Percentiles rank a stretch among this genome's conserved stretches.
Evolutionary conservation across 1,140 invertebrate species (phyloP).

Genomic region (Bactericera cockerelli): DNA sequence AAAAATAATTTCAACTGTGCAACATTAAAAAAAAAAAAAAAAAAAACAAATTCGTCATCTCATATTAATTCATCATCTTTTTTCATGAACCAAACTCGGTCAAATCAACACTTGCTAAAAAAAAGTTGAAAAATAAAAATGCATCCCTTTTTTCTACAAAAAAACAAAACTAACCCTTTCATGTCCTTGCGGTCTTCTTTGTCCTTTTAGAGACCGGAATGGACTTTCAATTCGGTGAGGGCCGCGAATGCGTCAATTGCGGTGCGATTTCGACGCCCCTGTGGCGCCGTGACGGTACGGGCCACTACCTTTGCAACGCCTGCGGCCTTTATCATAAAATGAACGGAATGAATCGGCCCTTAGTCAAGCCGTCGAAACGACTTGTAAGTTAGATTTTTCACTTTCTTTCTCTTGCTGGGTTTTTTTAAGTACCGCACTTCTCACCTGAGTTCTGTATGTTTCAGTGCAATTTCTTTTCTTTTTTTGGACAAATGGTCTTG

Average conservation of each 20-base stretch:
- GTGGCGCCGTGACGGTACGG: conserved; percentile 88
- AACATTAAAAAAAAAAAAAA: too few relatives aligned
- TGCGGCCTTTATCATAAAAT: conserved; percentile 93
- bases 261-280: conserved; percentile 88
- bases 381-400: conserved; percentile 54
- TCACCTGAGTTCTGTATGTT: not conserved
- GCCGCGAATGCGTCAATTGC: conserved; percentile 91
- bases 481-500: not conserved
- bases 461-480: not conserved
- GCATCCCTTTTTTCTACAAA: not conserved
- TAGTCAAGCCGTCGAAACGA: conserved; percentile 77
- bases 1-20: too few relatives aligned
- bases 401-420: conserved; percentile 8
- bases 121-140: too few relatives aligned
- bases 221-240: conserved; percentile 70
- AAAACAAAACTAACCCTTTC: not conserved
- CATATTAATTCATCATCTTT: too few relatives aligned
- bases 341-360: conserved; percentile 82
- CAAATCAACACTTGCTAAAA: too few relatives aligned
- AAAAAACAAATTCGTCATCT: too few relatives aligned
- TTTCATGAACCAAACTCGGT: too few relatives aligned
- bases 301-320: conserved; percentile 96
- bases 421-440: not conserved
- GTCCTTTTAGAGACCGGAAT: conserved; percentile 46
- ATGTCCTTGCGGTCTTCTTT: not conserved